Evolutionary conservation across 2,113 vertebrate species (phyloP).

Genomic region (Istiophorus platypterus): DNA sequence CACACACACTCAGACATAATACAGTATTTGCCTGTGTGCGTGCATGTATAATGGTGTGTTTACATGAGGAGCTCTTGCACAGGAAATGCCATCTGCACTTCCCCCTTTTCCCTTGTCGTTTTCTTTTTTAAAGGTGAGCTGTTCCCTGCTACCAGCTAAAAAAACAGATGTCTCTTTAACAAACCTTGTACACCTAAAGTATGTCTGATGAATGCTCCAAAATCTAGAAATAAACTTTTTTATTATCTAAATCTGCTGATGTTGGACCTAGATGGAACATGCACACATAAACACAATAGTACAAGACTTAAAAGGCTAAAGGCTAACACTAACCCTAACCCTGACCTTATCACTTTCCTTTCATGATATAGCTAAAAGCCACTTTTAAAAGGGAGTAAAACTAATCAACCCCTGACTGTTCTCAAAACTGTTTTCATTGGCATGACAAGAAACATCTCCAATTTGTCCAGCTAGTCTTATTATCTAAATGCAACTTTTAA

Average conservation of each 20-base stretch:
- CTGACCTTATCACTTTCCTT: conserved; percentile 7
- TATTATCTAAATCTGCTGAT: conserved; percentile 19
- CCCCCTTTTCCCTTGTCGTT: not conserved
- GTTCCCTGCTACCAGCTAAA: not conserved
- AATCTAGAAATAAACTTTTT: not conserved
- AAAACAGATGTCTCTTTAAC: not conserved
- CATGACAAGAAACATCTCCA: conserved; percentile 21
- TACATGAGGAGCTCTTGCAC: conserved; percentile 43
- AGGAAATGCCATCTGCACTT: conserved; percentile 54
- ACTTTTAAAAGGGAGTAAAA: conserved; percentile 16
- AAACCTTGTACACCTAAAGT: not conserved
- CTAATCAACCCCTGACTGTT: conserved; percentile 17
- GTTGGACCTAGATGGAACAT: conserved; percentile 8
- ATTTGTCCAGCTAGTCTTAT: not conserved
- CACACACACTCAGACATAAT: not conserved
- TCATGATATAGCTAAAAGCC: conserved; percentile 3
- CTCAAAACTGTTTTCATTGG: conserved; percentile 21
- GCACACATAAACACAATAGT: not conserved
- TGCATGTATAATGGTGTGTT: conserved; percentile 43
- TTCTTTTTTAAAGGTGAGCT: conserved; percentile 19
- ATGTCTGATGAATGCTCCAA: not conserved
- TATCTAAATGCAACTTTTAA: conserved; percentile 34
- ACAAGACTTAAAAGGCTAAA: not conserved
- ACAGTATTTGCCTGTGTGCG: not conserved
- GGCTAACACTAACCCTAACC: not conserved